These are phyloP conservation scores for Lerista edwardsae DNA, from an alignment of 2,797 vertebrate species.

Conservation along the genomic window DNA sequence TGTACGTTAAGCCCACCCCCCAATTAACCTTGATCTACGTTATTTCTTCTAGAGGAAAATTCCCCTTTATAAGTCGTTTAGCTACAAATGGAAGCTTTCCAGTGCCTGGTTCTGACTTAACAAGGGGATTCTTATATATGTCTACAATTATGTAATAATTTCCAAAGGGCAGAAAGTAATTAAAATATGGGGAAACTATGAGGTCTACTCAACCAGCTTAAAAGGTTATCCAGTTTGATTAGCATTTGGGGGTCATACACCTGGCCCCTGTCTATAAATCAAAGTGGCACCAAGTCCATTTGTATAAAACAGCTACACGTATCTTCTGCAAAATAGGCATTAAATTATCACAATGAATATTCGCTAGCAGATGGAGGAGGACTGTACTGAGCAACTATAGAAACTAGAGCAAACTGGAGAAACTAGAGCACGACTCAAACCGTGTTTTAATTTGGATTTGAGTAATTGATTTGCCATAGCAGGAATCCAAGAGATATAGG, in stretches of 20 bases:
- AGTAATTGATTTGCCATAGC: slow-evolving; percentile 15
- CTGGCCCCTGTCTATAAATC: slow-evolving; percentile 3
- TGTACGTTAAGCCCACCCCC: too few relatives aligned
- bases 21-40: too few relatives aligned
- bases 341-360: slow-evolving; percentile 35
- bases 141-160: slow-evolving; percentile 15
- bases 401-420: slow-evolving; percentile 40
- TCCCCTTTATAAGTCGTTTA: neutral
- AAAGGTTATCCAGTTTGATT: slow-evolving; percentile 28
- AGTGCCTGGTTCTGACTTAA: neutral
- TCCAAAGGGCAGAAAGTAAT: slow-evolving; percentile 16
- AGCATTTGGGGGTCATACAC: slow-evolving; percentile 12
- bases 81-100: neutral
- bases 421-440: neutral
- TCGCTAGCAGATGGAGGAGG: slow-evolving; percentile 8
- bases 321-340: slow-evolving; percentile 40
- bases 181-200: neutral
- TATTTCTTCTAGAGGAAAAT: too few relatives aligned
- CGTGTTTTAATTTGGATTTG: neutral
- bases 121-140: neutral
- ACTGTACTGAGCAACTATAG: too few relatives aligned
- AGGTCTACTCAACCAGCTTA: slow-evolving; percentile 31
- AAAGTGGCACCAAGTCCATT: slow-evolving; percentile 5
- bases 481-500: neutral
- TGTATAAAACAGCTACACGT: slow-evolving; percentile 7